Percentiles rank a stretch among this genome's conserved stretches.
Conservation (phyloP, 2,113 vertebrate species). For the Pelecanus crispus region DNA sequence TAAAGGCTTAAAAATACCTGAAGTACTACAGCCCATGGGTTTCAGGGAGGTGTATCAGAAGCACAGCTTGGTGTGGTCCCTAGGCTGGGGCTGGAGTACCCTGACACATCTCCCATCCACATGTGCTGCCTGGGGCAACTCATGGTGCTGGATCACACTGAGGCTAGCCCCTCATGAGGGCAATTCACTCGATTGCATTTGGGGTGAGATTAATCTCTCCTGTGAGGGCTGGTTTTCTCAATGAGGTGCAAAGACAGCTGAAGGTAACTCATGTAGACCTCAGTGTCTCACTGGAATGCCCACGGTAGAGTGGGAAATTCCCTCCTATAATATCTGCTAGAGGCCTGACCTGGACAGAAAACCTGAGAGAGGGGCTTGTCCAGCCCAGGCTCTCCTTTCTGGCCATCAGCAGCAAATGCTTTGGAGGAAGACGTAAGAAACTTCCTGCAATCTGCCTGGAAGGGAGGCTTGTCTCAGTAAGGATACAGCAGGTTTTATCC, state of each 20-base stretch:
- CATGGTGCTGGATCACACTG: not conserved
- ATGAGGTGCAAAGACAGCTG: not conserved
- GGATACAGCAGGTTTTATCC: not conserved
- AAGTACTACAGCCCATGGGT: not conserved
- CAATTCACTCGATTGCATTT: rapidly evolving
- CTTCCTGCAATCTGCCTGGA: not conserved
- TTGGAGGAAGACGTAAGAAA: not conserved
- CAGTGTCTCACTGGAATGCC: not conserved
- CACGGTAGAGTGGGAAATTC: not conserved
- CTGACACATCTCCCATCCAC: not conserved
- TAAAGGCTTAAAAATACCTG: not conserved
- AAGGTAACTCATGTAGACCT: not conserved
- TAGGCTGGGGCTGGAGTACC: not conserved
- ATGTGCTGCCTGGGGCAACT: rapidly evolving
- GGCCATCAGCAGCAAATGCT: not conserved
- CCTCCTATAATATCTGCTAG: not conserved
- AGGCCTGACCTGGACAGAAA: not conserved
- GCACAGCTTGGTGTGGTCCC: not conserved
- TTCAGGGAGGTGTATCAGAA: rapidly evolving
- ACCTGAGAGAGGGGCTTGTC: not conserved
- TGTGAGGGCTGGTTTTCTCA: not conserved
- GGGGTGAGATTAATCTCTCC: not conserved
- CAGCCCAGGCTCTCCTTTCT: not conserved
- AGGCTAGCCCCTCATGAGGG: not conserved
- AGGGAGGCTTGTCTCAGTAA: not conserved